Percentiles rank a stretch among this genome's conserved stretches.
Evolutionary conservation across 2,888 invertebrate genomes (phyloP).

Genomic region (Branchellion lobata): DNA sequence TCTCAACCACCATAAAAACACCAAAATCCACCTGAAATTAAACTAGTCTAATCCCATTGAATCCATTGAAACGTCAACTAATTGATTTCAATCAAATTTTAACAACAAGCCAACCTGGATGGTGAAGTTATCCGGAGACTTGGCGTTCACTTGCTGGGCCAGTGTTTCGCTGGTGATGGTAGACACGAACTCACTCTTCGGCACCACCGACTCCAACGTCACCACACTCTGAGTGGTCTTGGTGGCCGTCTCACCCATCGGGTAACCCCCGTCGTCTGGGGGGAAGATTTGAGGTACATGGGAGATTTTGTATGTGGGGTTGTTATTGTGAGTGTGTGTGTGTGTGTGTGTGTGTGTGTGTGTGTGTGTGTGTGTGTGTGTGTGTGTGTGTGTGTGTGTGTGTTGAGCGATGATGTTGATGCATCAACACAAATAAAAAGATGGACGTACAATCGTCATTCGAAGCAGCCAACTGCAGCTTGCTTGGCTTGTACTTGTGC

Average conservation of each 20-base stretch:
- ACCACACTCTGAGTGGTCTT: conserved; percentile 49
- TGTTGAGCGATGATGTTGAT: neutral
- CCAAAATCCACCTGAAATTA: too few species aligned
- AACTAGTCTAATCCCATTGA: too few species aligned
- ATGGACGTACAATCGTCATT: neutral
- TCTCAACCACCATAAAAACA: too few species aligned
- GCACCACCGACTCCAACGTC: conserved; percentile 51
- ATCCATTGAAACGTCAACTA: too few species aligned
- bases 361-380: conserved; percentile 16
- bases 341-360: neutral
- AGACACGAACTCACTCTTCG: conserved; percentile 53
- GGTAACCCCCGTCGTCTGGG: conserved; percentile 47
- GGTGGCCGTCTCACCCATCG: conserved; percentile 39
- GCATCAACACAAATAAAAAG: neutral
- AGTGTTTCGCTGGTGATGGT: conserved; percentile 52
- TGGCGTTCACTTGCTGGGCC: conserved; percentile 50
- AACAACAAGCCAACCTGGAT: conserved; percentile 50
- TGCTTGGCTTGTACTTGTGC: conserved; percentile 35
- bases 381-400: neutral
- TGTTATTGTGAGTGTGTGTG: neutral
- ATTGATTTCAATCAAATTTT: conserved; percentile 51
- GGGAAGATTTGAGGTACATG: neutral
- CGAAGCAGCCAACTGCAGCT: neutral
- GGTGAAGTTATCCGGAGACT: conserved; percentile 53
- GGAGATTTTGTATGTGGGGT: neutral